Percentiles rank a stretch among this genome's conserved stretches.
Conservation (phyloP, 2,797 vertebrate genomes). For the Chrysocyon brachyurus region DNA sequence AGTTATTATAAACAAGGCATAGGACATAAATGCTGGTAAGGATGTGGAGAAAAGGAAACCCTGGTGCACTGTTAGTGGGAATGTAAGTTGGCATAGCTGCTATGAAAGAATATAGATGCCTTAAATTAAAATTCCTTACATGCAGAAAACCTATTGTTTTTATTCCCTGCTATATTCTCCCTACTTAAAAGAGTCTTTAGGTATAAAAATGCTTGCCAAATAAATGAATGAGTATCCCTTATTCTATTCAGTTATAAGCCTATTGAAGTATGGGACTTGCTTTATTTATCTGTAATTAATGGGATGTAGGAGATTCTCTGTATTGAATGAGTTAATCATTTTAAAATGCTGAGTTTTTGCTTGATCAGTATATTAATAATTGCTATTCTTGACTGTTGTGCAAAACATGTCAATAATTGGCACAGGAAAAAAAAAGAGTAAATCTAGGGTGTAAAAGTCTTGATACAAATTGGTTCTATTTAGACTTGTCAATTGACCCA, state of each 20-base stretch:
- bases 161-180: not conserved
- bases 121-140: not conserved
- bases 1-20: not conserved
- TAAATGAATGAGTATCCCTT: not conserved
- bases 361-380: not conserved
- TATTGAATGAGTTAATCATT: constrained; percentile 15
- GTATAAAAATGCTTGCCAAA: not conserved
- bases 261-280: not conserved
- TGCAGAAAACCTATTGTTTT: not conserved
- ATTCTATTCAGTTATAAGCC: not conserved
- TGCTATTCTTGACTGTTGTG: not conserved
- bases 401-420: not conserved
- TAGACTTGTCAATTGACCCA: not conserved
- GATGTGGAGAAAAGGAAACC: not conserved
- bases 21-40: not conserved
- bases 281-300: not conserved
- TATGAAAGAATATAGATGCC: not conserved
- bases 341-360: constrained; percentile 5
- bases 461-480: not conserved
- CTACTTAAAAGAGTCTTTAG: not conserved
- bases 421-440: not conserved
- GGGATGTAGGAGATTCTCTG: not conserved
- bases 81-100: not conserved
- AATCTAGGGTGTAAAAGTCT: not conserved
- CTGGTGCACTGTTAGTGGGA: not conserved